Percentiles rank a stretch among this genome's conserved stretches.
Evolutionary conservation across 2,797 vertebrate genomes (phyloP).

Genomic region (Macrochelys suwanniensis): DNA sequence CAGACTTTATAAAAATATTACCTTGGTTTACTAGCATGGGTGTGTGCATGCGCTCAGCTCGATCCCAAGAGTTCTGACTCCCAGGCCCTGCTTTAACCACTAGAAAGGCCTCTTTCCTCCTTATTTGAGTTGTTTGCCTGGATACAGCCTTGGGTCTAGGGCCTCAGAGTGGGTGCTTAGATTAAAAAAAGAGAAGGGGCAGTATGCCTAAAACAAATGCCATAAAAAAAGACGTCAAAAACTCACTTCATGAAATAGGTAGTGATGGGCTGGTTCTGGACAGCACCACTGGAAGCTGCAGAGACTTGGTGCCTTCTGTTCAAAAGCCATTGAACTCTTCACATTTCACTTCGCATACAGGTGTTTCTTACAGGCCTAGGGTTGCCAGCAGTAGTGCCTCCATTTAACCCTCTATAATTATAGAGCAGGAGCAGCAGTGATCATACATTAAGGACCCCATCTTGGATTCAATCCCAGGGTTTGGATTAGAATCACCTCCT

Average conservation of each 20-base stretch:
- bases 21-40: not conserved
- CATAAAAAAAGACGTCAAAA: not conserved
- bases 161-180: not conserved
- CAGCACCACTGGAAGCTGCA: not conserved
- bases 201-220: not conserved
- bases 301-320: not conserved
- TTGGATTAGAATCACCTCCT: not conserved
- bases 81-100: not conserved
- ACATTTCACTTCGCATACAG: not conserved
- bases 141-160: not conserved
- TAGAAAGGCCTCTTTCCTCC: not conserved
- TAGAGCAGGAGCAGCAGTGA: not conserved
- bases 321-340: not conserved
- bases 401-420: not conserved
- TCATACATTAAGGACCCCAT: not conserved
- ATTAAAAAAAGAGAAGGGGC: not conserved
- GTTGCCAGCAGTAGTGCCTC: slow-evolving; percentile 22
- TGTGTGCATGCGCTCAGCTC: not conserved
- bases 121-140: not conserved
- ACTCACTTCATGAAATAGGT: not conserved
- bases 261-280: not conserved
- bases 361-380: slow-evolving; percentile 1
- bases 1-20: slow-evolving; percentile 1
- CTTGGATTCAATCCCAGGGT: not conserved
- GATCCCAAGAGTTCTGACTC: not conserved